These are phyloP conservation scores for Vipera latastei DNA, from an alignment of 2,797 vertebrate genomes.

Conservation along the genomic window DNA sequence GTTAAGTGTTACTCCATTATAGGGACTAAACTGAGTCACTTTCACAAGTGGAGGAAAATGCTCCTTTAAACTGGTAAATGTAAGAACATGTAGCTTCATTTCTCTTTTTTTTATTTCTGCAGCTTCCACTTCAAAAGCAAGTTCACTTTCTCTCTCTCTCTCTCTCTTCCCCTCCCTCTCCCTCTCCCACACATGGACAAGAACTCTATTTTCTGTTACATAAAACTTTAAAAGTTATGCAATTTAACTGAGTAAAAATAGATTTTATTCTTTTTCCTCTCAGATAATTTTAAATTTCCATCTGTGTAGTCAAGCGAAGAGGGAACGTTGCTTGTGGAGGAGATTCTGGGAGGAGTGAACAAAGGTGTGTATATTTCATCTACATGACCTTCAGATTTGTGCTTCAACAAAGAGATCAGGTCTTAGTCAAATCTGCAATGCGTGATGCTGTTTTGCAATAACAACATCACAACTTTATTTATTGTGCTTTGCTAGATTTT, in stretches of 20 bases:
- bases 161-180: too few species aligned
- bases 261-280: slow-evolving; percentile 72
- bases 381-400: slow-evolving; percentile 78
- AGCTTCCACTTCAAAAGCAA: slow-evolving; percentile 70
- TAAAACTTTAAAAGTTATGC: slow-evolving; percentile 76
- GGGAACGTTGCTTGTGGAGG: slow-evolving; percentile 70
- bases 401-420: slow-evolving; percentile 77
- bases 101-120: slow-evolving; percentile 52
- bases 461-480: slow-evolving; percentile 68
- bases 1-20: slow-evolving; percentile 40
- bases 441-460: slow-evolving; percentile 62
- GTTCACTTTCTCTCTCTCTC: not conserved
- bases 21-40: slow-evolving; percentile 45
- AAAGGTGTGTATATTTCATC: slow-evolving; percentile 72
- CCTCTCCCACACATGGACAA: not conserved
- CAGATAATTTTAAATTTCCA: slow-evolving; percentile 73
- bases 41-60: slow-evolving; percentile 23
- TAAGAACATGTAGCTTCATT: slow-evolving; percentile 20
- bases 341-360: slow-evolving; percentile 58
- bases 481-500: slow-evolving; percentile 67
- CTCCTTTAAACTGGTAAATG: slow-evolving; percentile 3
- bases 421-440: slow-evolving; percentile 77
- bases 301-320: slow-evolving; percentile 69
- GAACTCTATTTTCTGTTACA: slow-evolving; percentile 74
- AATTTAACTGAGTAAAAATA: slow-evolving; percentile 77